Percentiles rank a stretch among this genome's conserved stretches.
phyloP scores from a whole-genome alignment of 2,113 vertebrate species.

The Tenebrosternarchus preto region DNA sequence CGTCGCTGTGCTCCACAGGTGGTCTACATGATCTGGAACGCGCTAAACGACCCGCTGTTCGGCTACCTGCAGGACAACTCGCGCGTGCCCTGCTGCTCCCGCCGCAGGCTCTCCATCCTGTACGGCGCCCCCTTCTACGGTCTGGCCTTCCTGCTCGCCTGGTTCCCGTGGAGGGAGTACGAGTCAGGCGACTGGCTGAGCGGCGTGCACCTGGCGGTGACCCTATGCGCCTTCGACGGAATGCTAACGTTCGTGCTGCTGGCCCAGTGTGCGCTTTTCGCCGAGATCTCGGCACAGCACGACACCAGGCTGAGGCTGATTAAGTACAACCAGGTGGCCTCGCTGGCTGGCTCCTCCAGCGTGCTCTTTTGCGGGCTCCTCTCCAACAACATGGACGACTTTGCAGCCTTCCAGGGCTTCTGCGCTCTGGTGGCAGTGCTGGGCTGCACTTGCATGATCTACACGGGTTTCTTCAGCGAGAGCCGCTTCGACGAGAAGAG shows the following conservation, averaged over 20 bases:
- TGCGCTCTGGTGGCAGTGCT: conserved; percentile 68
- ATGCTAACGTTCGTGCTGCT: conserved; percentile 83
- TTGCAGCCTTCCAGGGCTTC: conserved; percentile 77
- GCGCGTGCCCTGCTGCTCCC: conserved; percentile 70
- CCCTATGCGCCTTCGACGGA: conserved; percentile 82
- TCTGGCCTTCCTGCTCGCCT: conserved; percentile 84
- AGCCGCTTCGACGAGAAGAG: conserved; percentile 73
- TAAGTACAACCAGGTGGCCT: conserved; percentile 83
- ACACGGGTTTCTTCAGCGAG: conserved; percentile 75
- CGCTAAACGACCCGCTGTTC: conserved; percentile 85
- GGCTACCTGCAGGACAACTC: conserved; percentile 86
- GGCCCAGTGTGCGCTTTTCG: conserved; percentile 83
- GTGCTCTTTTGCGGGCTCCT: conserved; percentile 83
- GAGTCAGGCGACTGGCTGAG: conserved; percentile 81
- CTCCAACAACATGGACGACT: conserved; percentile 84
- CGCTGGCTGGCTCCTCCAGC: conserved; percentile 79
- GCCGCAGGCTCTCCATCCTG: conserved; percentile 75
- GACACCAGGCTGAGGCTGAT: conserved; percentile 77
- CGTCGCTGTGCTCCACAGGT: conserved; percentile 67
- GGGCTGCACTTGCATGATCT: conserved; percentile 81
- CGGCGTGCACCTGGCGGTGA: conserved; percentile 79
- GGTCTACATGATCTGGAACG: conserved; percentile 89
- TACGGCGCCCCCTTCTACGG: conserved; percentile 80
- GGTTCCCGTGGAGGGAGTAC: conserved; percentile 89
- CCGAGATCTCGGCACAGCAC: conserved; percentile 79